Percentiles rank a stretch among this genome's conserved stretches.
phyloP scores from a whole-genome alignment of 2,113 vertebrate genomes.

The Anguilla rostrata region DNA sequence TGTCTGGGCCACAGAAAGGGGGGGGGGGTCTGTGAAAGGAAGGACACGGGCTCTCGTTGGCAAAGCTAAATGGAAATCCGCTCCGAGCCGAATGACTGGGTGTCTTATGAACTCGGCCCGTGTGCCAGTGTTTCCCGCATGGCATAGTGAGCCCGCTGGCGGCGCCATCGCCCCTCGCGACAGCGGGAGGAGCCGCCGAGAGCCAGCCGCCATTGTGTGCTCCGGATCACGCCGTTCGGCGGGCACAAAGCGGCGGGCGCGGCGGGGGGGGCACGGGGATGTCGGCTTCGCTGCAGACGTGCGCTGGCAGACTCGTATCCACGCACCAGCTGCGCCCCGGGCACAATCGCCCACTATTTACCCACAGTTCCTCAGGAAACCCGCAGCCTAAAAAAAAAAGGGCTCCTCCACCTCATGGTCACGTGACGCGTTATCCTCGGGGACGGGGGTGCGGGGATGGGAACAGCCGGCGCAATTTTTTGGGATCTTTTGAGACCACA shows the following conservation, averaged over 20 bases:
- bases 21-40: background rate
- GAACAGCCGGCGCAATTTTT: background rate
- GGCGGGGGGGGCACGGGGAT: background rate
- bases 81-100: background rate
- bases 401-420: background rate
- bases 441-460: background rate
- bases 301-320: background rate
- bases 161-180: background rate
- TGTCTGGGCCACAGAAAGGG: background rate
- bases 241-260: background rate
- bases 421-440: background rate
- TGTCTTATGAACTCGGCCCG: background rate
- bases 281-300: background rate
- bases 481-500: background rate
- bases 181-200: background rate
- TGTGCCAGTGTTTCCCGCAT: background rate
- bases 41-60: background rate
- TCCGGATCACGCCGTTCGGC: constrained; percentile 7
- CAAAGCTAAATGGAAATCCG: background rate
- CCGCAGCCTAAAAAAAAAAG: background rate
- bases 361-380: background rate
- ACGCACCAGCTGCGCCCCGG: constrained; percentile 16
- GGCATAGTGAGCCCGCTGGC: background rate
- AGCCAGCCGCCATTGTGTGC: background rate
- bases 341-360: constrained; percentile 23